Conservation (phyloP, 30 jellyfish, hydroid and myxozoan genomes). For the Aurelia aurita region DNA sequence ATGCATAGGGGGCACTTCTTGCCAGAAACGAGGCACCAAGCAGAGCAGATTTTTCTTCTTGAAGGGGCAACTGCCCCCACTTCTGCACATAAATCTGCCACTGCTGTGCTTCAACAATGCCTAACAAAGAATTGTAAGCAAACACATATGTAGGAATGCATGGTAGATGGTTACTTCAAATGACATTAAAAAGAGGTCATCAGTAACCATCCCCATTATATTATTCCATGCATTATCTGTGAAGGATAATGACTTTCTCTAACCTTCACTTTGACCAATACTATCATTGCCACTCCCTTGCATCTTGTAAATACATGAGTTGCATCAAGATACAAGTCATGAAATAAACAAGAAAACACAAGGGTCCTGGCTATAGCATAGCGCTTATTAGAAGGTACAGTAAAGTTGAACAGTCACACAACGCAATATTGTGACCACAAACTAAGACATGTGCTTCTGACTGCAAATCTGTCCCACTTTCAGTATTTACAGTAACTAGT, state of each 20-base stretch:
- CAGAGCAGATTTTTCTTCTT: too few species aligned
- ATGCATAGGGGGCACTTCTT: too few species aligned
- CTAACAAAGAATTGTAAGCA: too few species aligned
- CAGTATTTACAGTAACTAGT: too few species aligned
- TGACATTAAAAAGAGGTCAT: slow-evolving; percentile 34
- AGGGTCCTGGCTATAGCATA: slow-evolving; percentile 22
- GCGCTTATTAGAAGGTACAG: not conserved
- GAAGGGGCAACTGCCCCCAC: too few species aligned
- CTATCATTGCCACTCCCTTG: slow-evolving; percentile 14
- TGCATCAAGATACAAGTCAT: not conserved
- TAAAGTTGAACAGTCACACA: too few species aligned
- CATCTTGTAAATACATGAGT: not conserved
- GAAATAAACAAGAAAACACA: not conserved
- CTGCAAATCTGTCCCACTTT: too few species aligned
- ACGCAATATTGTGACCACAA: too few species aligned
- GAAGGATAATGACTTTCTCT: not conserved
- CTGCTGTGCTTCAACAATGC: too few species aligned
- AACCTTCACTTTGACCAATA: slow-evolving; percentile 12
- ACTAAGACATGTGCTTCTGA: too few species aligned
- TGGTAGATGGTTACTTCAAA: not conserved
- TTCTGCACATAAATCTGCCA: too few species aligned
- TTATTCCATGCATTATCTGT: not conserved
- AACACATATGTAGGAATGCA: not conserved
- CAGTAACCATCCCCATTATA: not conserved
- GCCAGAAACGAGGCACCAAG: too few species aligned